Evolutionary conservation across 1,140 invertebrate species (phyloP), one percentile per base, ranked within the genome.

Genomic region (Drosophila arawakana): DNA sequence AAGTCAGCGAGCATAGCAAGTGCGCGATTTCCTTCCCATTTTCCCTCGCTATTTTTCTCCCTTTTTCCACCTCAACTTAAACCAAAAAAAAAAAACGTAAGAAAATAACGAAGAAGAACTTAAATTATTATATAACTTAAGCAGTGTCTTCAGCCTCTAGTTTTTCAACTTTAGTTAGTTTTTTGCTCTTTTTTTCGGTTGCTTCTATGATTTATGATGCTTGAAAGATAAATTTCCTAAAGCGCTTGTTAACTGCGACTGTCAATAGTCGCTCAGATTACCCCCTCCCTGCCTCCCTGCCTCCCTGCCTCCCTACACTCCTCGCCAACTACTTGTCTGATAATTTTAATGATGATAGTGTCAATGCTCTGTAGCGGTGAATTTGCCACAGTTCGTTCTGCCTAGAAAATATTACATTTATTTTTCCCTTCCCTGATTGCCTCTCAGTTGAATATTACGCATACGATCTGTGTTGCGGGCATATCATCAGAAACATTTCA

Each of bases 221-320:
- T 83, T 88, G 83, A 88, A 88, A 88, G 84, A 88, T 88, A 88
- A 89, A 80, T 83, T 89, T 76, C 73, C 60, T 70, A 75, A 80
- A 89, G 68, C 73, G 71, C 66, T 83, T 73, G 83, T 78, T 89
- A 89, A 80, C 77, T 80, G 78, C 79, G 66, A 63, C 84, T 88
- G 83, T 88, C 83, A 88, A 88, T 88, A 89, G 74, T 80, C 70
- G 73, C 76, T 79, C 62, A 68, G 50, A 37, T 15, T 58, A 54
- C 39, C 15, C 60, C 47, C 25, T 30, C 10, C 2, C 15, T 9
- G 7, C 18, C 21, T 46, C 50, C 13, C 49, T 65, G 58, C 49
- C 41, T n/a, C 3, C 11, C 21, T 10, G 1, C 43, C n/a, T n/a
- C n/a, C n/a, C n/a, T n/a, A n/a, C n/a, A 7, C 6, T 2, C 11